Conservation (phyloP, 2,113 vertebrate genomes). For the Uria aalge region DNA sequence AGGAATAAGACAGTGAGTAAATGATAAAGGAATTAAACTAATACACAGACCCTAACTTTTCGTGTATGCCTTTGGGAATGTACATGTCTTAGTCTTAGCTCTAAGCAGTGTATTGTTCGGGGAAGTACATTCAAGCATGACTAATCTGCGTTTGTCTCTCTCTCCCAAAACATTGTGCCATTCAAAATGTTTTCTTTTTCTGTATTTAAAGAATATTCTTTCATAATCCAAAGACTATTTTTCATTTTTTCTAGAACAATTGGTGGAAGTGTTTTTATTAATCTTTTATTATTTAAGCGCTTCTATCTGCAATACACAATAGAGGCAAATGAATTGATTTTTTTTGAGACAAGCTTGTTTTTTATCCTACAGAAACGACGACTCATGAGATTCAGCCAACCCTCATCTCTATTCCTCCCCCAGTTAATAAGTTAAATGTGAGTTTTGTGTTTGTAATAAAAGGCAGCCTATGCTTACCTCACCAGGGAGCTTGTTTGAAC, state of each 20-base stretch:
- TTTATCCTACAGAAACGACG: conserved; percentile 66
- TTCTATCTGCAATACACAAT: conserved; percentile 57
- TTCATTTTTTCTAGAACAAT: conserved; percentile 66
- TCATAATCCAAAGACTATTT: conserved; percentile 28
- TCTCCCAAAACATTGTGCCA: neutral
- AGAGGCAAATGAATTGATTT: conserved; percentile 69
- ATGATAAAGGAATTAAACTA: conserved; percentile 6
- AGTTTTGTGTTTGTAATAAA: conserved; percentile 54
- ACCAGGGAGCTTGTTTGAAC: conserved; percentile 32
- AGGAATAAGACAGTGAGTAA: neutral
- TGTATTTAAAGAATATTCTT: conserved; percentile 34
- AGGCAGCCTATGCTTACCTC: conserved; percentile 27
- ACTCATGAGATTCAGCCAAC: conserved; percentile 59
- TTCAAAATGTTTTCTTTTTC: conserved; percentile 37
- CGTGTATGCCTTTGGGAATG: neutral
- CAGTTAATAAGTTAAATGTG: conserved; percentile 69
- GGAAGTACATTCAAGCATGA: neutral
- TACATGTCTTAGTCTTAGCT: neutral
- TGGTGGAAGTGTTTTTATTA: conserved; percentile 53
- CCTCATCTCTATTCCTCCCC: conserved; percentile 71
- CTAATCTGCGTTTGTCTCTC: conserved; percentile 2
- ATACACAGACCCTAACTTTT: neutral
- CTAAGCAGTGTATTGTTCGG: neutral
- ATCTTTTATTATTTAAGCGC: conserved; percentile 60
- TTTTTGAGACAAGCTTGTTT: conserved; percentile 58